Evolutionary conservation across 2,888 invertebrate genomes (phyloP).

Genomic region (Metallyticus violacea): DNA sequence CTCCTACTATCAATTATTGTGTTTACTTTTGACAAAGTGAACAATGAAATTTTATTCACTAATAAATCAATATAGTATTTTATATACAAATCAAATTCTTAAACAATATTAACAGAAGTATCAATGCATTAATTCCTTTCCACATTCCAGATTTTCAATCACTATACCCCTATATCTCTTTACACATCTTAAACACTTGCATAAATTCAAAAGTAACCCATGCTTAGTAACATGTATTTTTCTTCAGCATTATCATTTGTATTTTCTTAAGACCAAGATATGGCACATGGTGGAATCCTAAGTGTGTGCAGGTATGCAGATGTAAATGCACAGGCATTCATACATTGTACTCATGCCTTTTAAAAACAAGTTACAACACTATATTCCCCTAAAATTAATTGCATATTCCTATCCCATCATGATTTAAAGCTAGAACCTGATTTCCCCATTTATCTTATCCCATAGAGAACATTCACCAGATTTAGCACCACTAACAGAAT

Average conservation of each 20-base stretch:
- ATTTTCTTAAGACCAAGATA: background rate
- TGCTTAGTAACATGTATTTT: background rate
- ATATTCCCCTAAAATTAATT: background rate
- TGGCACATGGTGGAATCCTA: background rate
- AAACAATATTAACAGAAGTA: background rate
- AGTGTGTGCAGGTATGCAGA: background rate
- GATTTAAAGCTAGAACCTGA: background rate
- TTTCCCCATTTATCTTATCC: background rate
- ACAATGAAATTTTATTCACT: background rate
- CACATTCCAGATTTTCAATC: background rate
- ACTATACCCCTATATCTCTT: background rate
- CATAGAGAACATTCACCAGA: background rate
- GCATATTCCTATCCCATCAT: background rate
- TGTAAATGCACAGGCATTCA: background rate
- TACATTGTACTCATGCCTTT: background rate
- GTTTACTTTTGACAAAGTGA: background rate
- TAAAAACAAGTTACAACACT: background rate
- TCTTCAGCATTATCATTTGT: background rate
- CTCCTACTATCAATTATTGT: background rate
- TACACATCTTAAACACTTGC: background rate
- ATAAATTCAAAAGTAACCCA: background rate
- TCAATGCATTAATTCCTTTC: background rate
- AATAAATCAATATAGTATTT: background rate
- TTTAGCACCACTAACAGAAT: conserved; percentile 10
- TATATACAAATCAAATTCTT: background rate